Evolutionary conservation across 1,140 invertebrate species (phyloP).

Genomic region (Temnothorax curvispinosus): DNA sequence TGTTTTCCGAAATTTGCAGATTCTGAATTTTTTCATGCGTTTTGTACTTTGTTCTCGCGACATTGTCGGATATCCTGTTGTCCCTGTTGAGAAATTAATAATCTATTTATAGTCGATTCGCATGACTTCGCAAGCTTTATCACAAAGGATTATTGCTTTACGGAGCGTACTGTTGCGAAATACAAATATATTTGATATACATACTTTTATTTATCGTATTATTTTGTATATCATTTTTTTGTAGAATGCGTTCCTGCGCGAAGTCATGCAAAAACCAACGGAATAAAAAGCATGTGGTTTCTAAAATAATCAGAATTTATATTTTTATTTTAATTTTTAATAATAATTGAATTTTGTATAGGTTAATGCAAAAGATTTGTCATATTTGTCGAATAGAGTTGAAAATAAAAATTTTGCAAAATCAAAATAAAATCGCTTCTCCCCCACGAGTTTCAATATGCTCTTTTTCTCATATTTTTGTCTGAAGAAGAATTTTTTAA

Average conservation of each 20-base stretch:
- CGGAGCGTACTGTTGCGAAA: neutral
- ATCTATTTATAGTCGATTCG: neutral
- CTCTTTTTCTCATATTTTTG: neutral
- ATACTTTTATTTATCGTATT: conserved; percentile 3
- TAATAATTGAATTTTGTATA: neutral
- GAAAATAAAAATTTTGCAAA: neutral
- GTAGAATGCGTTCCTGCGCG: neutral
- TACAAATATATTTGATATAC: conserved; percentile 10
- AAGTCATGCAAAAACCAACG: neutral
- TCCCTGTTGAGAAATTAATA: conserved; percentile 41
- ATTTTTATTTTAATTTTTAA: neutral
- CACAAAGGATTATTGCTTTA: neutral
- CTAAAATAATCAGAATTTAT: neutral
- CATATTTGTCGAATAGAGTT: neutral
- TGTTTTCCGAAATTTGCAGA: conserved; percentile 16
- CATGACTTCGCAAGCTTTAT: neutral
- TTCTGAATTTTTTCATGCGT: conserved; percentile 6
- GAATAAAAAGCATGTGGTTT: neutral
- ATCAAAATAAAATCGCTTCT: neutral
- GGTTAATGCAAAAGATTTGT: neutral
- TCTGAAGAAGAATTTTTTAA: neutral
- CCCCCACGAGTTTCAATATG: neutral
- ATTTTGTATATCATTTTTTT: neutral
- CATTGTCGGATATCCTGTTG: conserved; percentile 19
- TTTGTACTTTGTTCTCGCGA: neutral